Evolutionary conservation across 1,140 invertebrate genomes (phyloP).

Genomic region (Sminthurides bifidus): DNA sequence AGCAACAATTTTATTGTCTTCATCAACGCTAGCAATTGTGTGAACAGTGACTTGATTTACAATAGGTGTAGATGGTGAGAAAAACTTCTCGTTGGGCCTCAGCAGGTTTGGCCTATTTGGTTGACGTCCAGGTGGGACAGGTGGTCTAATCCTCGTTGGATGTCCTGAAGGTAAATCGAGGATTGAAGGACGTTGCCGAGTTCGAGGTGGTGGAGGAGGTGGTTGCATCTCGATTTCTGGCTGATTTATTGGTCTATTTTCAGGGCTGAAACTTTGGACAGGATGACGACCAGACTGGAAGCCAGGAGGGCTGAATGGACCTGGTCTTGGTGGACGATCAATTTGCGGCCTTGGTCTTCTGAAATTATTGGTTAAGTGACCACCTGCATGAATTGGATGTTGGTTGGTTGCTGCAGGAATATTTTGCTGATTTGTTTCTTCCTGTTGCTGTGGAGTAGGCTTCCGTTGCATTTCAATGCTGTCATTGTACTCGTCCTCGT

Average conservation of each 20-base stretch:
- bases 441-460: neutral
- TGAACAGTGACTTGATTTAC: constrained; percentile 25
- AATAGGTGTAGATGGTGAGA: constrained; percentile 13
- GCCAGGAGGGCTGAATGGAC: neutral
- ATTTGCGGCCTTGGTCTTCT: neutral
- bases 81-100: constrained; percentile 23
- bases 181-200: constrained; percentile 9
- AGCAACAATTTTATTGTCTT: constrained; percentile 34
- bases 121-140: neutral
- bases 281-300: neutral
- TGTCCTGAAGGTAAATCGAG: constrained; percentile 9
- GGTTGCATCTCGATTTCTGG: constrained; percentile 28
- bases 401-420: neutral
- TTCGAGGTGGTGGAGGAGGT: constrained; percentile 3
- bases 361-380: neutral
- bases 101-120: constrained; percentile 25
- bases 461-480: neutral
- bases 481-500: neutral
- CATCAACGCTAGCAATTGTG: constrained; percentile 34
- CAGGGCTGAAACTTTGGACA: neutral
- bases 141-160: neutral
- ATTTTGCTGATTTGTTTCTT: too few relatives aligned
- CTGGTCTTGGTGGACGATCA: neutral
- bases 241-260: neutral
- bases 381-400: constrained; percentile 4